Base-by-base conservation (phyloP, 2,888 invertebrate species). In the Poecilobothrus nobilitatus region DNA sequence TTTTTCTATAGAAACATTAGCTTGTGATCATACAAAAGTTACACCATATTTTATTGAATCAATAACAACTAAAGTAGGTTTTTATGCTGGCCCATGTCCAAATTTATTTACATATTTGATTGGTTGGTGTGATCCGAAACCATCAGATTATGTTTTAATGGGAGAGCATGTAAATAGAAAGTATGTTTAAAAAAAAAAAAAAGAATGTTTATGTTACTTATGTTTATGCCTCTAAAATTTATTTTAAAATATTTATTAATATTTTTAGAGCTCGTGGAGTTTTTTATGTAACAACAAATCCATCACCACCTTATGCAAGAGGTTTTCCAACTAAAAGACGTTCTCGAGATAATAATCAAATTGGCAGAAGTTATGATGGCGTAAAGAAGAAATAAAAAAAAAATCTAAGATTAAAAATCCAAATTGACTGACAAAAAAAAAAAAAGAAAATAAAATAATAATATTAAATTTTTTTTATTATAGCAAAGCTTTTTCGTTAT, bases 41-140 rank as follows among this genome's bases (percentile, higher is more conserved):
- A 93, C 94, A 3, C 94, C 94, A 12, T 93, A 92, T 79, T 94
- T 93, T 79, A 92, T 94, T 73, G 94, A 94, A 80, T 94, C 93
- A 1, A 93, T 94, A 74, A 91, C 90, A 75, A 88, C 90, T 20
- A 87, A 85, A 68, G 83, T 84, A 20, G 94, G 94, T 27, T 94
- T 94, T 80, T 94, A 91, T 88, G 91, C 93, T 2, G 91, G 92
- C 4, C 92, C 92, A 0, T 94, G 94, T 77, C 86, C 90, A 34
- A 92, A 89, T 76, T 83, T 93, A 22, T 87, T 94, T 72, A 90
- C 91, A n/a, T 94, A 91, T 76, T 86, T 92, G 76, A 86, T 93
- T 73, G 92, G 92, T 18, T 91, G 91, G 89, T 94, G 94, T 78
- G 89, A 88, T 74, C 91, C 93, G 0, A 86, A 88, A 74, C 89